phyloP scores from a whole-genome alignment of 2,797 vertebrate species.

The Mus minutoides region DNA sequence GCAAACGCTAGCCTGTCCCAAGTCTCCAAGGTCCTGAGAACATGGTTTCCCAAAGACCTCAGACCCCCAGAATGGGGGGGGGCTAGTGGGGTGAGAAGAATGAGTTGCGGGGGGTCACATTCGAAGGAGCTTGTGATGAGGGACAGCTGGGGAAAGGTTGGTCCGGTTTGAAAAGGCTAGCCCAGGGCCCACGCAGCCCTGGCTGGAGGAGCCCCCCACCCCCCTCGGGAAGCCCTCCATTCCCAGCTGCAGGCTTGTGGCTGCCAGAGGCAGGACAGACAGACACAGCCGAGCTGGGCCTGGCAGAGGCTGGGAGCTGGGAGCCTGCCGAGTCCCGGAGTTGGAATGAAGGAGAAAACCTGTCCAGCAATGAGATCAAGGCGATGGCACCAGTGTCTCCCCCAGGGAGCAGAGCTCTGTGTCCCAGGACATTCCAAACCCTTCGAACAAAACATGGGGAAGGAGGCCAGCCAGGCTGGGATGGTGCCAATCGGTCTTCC shows the following conservation, averaged over 20 bases:
- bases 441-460: constrained; percentile 76
- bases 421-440: constrained; percentile 83
- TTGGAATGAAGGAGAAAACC: constrained; percentile 76
- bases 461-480: constrained; percentile 74
- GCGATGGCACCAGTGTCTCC: constrained; percentile 78
- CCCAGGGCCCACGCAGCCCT: constrained; percentile 25
- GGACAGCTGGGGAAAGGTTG: constrained; percentile 37
- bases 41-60: constrained; percentile 3
- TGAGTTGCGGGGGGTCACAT: not conserved
- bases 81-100: not conserved
- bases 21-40: constrained; percentile 50
- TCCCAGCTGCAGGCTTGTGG: constrained; percentile 58
- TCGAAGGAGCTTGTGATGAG: constrained; percentile 55
- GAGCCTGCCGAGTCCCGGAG: constrained; percentile 67
- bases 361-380: constrained; percentile 82
- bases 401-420: constrained; percentile 69
- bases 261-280: constrained; percentile 75
- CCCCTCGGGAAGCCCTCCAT: constrained; percentile 54
- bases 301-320: constrained; percentile 70
- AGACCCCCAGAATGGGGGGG: not conserved
- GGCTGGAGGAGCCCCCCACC: not conserved
- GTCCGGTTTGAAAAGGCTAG: not conserved
- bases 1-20: not conserved
- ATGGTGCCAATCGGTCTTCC: constrained; percentile 58
- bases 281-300: constrained; percentile 70